Conservation (phyloP, 2,888 invertebrate species). For the Dioctria linearis region DNA sequence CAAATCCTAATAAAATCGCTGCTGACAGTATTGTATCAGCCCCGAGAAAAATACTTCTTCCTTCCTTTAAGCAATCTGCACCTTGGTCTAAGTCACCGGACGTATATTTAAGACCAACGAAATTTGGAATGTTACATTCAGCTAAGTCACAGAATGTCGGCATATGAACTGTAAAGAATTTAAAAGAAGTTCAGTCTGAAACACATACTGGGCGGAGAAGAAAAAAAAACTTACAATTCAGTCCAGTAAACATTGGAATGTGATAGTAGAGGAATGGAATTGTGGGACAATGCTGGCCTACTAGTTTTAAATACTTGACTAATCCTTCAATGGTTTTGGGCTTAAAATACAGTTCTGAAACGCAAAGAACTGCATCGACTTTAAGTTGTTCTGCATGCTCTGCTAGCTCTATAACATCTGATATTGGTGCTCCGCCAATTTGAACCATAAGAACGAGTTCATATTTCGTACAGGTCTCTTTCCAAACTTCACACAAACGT, state of each 20-base stretch:
- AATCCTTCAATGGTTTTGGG: conserved; percentile 76
- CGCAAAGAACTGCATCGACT: conserved; percentile 79
- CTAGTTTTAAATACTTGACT: conserved; percentile 77
- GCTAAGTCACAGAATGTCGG: conserved; percentile 78
- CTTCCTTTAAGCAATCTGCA: conserved; percentile 74
- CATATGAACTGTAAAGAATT: conserved; percentile 78
- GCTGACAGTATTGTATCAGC: conserved; percentile 78
- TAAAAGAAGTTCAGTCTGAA: background rate
- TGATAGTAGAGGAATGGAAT: conserved; percentile 89
- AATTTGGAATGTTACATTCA: conserved; percentile 78
- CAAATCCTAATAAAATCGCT: conserved; percentile 79
- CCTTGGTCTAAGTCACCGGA: conserved; percentile 81
- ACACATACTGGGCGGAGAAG: background rate
- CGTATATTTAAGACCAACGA: conserved; percentile 88
- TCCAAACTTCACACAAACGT: conserved; percentile 77
- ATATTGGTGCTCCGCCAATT: conserved; percentile 79
- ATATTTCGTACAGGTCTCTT: conserved; percentile 72
- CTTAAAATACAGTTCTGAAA: conserved; percentile 85
- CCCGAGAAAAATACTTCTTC: conserved; percentile 77
- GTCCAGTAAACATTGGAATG: conserved; percentile 81
- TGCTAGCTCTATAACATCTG: conserved; percentile 80
- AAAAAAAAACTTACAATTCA: conserved; percentile 77
- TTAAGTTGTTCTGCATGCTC: conserved; percentile 76
- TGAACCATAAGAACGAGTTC: conserved; percentile 79
- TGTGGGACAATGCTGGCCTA: conserved; percentile 81